Evolutionary conservation across 2,113 vertebrate species (phyloP), one percentile per base, ranked within the genome.

Genomic region (Callithrix jacchus): DNA sequence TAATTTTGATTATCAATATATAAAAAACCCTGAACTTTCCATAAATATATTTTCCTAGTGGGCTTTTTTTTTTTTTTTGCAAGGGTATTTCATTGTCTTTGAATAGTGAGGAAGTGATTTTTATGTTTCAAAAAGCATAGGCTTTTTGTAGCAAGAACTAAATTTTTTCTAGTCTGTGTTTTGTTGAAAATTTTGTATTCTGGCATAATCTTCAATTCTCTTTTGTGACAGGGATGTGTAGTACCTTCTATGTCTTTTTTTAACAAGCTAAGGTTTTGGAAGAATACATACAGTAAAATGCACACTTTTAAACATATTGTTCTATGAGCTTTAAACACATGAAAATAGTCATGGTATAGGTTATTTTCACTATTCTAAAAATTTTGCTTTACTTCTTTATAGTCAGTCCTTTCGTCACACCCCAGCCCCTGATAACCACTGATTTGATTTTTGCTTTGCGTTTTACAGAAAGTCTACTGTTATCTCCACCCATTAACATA

Each of bases 91-190:
- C 6, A n/a, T 77, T 56, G 76, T 77, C 52, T 97, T 76, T 87
- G 52, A 80, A 68, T 42, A 66, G 32, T 64, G 3, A 90, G n/a
- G 11, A 94, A 84, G 14, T 95, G 49, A 64, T 37, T 87, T 92
- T 84, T 89, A 64, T 76, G 14, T 32, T 93, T 66, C 64, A 45
- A 11, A 82, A 94, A 91, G 32, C 58, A 61, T 86, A 93, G 85
- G 42, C 52, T 74, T 92, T 93, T 92, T 32, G 61, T 87, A 68
- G 25, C 25, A 87, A 27, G 54, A 95, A 80, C 3, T 58, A 37
- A 77, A 66, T 64, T 92, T 89, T 95, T 95, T 40, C 42, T 87
- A 8, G 40, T 82, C 42, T 61, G 23, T 92, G 21, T 92, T 92
- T 84, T 32, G 20, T 56, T 80, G 52, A 87, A 96, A 96, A 54